Evolutionary conservation across 2,888 invertebrate species (phyloP), one percentile per base, ranked within the genome.

Genomic region (Chromoteleia sp.): DNA sequence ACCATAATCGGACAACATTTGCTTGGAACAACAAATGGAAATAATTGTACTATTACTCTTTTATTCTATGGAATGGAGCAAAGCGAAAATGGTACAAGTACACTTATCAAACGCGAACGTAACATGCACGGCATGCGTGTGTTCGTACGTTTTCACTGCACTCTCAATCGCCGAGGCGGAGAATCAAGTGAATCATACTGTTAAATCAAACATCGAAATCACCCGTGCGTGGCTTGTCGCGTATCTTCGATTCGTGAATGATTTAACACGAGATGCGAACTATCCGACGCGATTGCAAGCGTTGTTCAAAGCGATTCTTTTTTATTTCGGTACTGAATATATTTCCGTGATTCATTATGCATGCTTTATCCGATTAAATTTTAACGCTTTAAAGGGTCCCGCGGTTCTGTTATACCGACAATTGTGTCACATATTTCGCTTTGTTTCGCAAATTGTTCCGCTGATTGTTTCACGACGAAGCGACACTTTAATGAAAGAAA

Each of bases 201-300:
- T 74, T 74, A 61, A 80, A 74, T 80, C 52, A 52, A 74, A 68
- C 74, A 61, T 67, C 41, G 33, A 45, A 71, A 74, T 65, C 61
- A 74, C 15, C 63, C 45, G 41, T 33, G 54, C 73, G 54, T 52
- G 25, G 75, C 48, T 75, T 67, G 48, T 75, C 67, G 67, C 45
- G 56, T 67, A 58, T 58, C 75, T 75, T 67, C 58, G 30, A 67
- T 50, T 75, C 43, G 41, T 56, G 67, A 67, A 67, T 75, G 67
- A 75, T 75, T 75, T 50, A 59, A 59, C 67, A 39, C 33, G 52
- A 67, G 67, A 75, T 48, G 58, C 67, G 19, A 59, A 45, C 52
- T 52, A 61, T 50, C 50, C 58, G 43, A 30, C 17, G 71, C 71
- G 36, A 45, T 68, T 56, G 41, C 50, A 19, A 30, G 41, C 50